Percentiles rank a stretch among this genome's conserved stretches.
Conservation (phyloP, 2,888 invertebrate species). For the Hirtodrosophila confusa region DNA sequence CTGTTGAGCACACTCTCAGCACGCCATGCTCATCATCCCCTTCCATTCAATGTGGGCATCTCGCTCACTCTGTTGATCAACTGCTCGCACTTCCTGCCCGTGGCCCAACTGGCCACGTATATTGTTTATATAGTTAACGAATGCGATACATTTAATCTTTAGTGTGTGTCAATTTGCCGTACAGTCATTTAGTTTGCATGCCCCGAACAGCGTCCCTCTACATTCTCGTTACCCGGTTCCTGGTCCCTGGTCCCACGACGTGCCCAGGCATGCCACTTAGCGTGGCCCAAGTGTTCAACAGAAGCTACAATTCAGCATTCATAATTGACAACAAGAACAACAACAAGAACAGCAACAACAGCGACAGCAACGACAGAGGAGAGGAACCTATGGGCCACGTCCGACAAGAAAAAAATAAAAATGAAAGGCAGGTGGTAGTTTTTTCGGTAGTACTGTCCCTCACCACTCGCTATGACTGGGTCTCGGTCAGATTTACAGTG, state of each 20-base stretch:
- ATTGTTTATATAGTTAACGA: conserved; percentile 81
- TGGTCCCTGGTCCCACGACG: conserved; percentile 69
- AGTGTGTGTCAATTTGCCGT: conserved; percentile 81
- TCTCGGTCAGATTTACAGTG: conserved; percentile 79
- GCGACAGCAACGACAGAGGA: conserved; percentile 18
- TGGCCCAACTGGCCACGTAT: conserved; percentile 72
- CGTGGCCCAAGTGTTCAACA: conserved; percentile 80
- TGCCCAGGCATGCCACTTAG: conserved; percentile 79
- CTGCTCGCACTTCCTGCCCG: conserved; percentile 68
- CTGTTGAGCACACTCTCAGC: conserved; percentile 74
- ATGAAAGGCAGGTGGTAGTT: conserved; percentile 83
- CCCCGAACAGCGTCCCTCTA: conserved; percentile 62
- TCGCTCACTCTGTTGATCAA: conserved; percentile 16
- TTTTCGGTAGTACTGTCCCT: conserved; percentile 71
- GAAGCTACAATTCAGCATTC: conserved; percentile 82
- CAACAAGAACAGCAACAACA: conserved; percentile 37
- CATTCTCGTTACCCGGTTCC: conserved; percentile 30
- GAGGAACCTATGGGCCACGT: conserved; percentile 56
- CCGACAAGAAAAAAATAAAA: conserved; percentile 55
- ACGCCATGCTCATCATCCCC: conserved; percentile 57
- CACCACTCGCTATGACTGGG: conserved; percentile 69
- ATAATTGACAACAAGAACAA: conserved; percentile 72
- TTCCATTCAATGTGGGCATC: conserved; percentile 17
- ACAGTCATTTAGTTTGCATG: conserved; percentile 79
- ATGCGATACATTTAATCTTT: conserved; percentile 82